phyloP scores from a whole-genome alignment of 1,140 invertebrate species.

The Nasonia giraulti region DNA sequence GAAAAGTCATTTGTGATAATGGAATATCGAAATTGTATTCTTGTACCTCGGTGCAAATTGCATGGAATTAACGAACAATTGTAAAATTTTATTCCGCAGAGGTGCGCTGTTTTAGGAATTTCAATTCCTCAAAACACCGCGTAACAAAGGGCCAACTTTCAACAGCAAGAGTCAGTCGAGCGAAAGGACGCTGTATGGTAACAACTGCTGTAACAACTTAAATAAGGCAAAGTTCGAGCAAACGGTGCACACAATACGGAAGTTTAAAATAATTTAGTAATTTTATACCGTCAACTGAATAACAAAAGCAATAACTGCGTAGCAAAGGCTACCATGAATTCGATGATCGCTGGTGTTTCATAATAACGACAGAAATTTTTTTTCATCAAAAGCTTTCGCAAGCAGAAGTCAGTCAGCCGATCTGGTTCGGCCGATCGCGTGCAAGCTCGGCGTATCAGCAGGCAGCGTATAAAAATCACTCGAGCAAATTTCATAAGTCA shows the following conservation, averaged over 20 bases:
- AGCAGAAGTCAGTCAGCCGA: too few relatives aligned
- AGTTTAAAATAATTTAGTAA: not conserved
- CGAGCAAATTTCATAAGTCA: not conserved
- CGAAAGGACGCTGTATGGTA: not conserved
- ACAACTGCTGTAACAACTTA: not conserved
- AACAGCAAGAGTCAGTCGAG: not conserved
- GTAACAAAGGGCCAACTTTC: too few relatives aligned
- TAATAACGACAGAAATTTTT: too few relatives aligned
- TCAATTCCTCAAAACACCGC: too few relatives aligned
- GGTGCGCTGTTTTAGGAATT: too few relatives aligned
- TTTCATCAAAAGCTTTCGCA: too few relatives aligned
- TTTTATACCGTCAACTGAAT: not conserved
- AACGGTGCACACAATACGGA: not conserved
- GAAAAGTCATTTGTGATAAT: not conserved
- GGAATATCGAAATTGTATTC: not conserved
- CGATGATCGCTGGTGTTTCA: too few relatives aligned
- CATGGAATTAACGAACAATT: too few relatives aligned
- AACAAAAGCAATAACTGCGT: too few relatives aligned
- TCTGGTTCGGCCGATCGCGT: not conserved
- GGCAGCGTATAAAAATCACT: conserved; percentile 11
- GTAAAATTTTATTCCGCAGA: too few relatives aligned
- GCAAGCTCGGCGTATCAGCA: not conserved
- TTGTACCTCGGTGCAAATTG: too few relatives aligned
- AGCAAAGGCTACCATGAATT: too few relatives aligned
- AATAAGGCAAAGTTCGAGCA: not conserved